These are phyloP conservation scores for Macrosteles quadrilineatus DNA, from an alignment of 1,140 invertebrate genomes.

Conservation along the genomic window DNA sequence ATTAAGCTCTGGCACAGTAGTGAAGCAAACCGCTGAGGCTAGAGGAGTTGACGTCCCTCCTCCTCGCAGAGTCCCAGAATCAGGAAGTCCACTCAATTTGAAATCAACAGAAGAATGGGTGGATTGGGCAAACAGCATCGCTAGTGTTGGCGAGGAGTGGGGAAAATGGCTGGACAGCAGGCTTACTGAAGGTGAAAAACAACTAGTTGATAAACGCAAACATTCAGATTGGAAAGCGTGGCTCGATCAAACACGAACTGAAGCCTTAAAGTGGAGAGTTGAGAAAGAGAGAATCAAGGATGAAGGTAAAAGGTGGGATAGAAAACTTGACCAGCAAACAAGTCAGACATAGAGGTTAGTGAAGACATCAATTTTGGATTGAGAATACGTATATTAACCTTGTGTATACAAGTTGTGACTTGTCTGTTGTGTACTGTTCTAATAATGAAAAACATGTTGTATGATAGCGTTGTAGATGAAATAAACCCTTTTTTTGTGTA, in stretches of 20 bases:
- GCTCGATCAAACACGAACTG: not conserved
- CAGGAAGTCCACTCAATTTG: not conserved
- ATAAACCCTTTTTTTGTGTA: too few species aligned
- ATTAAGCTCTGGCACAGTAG: constrained; percentile 3
- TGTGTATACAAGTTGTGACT: too few species aligned
- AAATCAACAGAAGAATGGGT: not conserved
- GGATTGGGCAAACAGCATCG: constrained; percentile 1
- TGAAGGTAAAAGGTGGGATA: not conserved
- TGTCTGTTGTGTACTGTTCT: too few species aligned
- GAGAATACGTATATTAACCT: too few species aligned
- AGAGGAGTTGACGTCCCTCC: not conserved
- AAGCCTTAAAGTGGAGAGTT: constrained; percentile 4
- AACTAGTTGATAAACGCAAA: not conserved
- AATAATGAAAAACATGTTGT: too few species aligned
- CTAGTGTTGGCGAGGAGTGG: not conserved
- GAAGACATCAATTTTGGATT: too few species aligned
- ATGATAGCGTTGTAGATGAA: too few species aligned
- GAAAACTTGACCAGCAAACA: not conserved
- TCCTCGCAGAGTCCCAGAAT: not conserved
- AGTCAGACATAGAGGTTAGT: too few species aligned
- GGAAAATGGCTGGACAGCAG: constrained; percentile 3
- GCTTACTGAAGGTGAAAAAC: not conserved
- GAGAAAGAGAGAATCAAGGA: constrained; percentile 6
- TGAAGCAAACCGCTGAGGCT: not conserved
- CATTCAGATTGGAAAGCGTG: not conserved